These are phyloP conservation scores for Acanthacorydalis orientalis DNA, from an alignment of 2,888 invertebrate genomes.

Conservation along the genomic window DNA sequence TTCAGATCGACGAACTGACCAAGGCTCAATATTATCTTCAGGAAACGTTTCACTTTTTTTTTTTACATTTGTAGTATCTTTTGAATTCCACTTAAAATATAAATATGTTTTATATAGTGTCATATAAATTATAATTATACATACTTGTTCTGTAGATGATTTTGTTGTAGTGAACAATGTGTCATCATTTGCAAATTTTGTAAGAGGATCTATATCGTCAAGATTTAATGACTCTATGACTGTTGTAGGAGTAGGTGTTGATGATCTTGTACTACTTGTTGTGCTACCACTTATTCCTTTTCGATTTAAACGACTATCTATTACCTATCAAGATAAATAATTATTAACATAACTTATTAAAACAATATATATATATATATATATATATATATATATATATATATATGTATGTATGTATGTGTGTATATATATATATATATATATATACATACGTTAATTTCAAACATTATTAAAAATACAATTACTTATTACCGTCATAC, in stretches of 20 bases:
- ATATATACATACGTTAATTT: too few species aligned
- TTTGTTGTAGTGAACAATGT: constrained; percentile 43
- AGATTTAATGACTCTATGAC: constrained; percentile 35
- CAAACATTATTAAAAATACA: too few species aligned
- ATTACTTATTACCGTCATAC: constrained; percentile 24
- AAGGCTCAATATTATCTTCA: constrained; percentile 47
- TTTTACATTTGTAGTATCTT: not conserved
- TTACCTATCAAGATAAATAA: constrained; percentile 22
- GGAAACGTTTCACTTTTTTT: constrained; percentile 1
- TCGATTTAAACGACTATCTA: constrained; percentile 33
- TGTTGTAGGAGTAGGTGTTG: constrained; percentile 26
- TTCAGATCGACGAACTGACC: constrained; percentile 55
- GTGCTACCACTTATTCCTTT: constrained; percentile 30
- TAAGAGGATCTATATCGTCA: constrained; percentile 59
- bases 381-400: too few species aligned
- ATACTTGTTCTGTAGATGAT: constrained; percentile 32
- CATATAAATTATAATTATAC: not conserved
- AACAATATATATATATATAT: not conserved
- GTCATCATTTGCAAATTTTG: constrained; percentile 46
- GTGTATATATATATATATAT: not conserved
- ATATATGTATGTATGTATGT: not conserved
- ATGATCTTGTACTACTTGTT: constrained; percentile 32
- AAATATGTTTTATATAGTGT: too few species aligned
- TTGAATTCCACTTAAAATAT: not conserved
- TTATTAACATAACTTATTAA: not conserved